These are phyloP conservation scores for Vanacampus margaritifer DNA, from an alignment of 2,113 vertebrate species.

Conservation along the genomic window DNA sequence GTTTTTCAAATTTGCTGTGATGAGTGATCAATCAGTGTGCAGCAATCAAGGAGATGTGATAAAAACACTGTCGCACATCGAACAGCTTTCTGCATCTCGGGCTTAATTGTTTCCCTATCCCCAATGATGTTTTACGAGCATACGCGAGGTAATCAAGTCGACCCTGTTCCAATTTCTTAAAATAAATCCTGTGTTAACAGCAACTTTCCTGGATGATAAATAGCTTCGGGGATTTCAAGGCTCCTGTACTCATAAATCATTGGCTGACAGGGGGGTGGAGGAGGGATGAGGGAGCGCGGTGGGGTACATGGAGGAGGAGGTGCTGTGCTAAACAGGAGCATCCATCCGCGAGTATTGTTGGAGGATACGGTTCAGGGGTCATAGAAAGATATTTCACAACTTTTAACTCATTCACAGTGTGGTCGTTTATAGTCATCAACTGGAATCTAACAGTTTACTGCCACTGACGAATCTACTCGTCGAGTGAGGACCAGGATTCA, in stretches of 20 bases:
- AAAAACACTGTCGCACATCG: conserved; percentile 30
- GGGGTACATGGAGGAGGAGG: conserved; percentile 43
- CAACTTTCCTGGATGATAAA: conserved; percentile 76
- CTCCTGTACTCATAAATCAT: conserved; percentile 78
- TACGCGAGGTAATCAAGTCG: conserved; percentile 68
- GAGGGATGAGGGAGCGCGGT: conserved; percentile 58
- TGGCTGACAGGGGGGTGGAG: conserved; percentile 63
- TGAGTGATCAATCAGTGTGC: conserved; percentile 58
- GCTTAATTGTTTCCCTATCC: conserved; percentile 63
- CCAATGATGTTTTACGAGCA: conserved; percentile 61
- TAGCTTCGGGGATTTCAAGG: conserved; percentile 72
- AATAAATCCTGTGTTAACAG: conserved; percentile 79
- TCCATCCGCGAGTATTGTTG: conserved; percentile 32
- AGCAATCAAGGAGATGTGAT: conserved; percentile 25
- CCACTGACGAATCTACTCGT: too few species aligned
- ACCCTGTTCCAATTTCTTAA: conserved; percentile 76
- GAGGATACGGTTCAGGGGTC: conserved; percentile 52
- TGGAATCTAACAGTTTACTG: background rate
- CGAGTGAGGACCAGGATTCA: background rate
- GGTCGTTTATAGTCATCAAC: background rate
- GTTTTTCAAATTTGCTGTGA: conserved; percentile 42
- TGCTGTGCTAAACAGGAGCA: conserved; percentile 27
- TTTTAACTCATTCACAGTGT: background rate
- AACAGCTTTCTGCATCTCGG: conserved; percentile 47
- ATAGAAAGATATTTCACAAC: conserved; percentile 44